These are phyloP conservation scores for Acanthosepion pharaonis DNA, from an alignment of 2,888 invertebrate genomes.

Conservation along the genomic window DNA sequence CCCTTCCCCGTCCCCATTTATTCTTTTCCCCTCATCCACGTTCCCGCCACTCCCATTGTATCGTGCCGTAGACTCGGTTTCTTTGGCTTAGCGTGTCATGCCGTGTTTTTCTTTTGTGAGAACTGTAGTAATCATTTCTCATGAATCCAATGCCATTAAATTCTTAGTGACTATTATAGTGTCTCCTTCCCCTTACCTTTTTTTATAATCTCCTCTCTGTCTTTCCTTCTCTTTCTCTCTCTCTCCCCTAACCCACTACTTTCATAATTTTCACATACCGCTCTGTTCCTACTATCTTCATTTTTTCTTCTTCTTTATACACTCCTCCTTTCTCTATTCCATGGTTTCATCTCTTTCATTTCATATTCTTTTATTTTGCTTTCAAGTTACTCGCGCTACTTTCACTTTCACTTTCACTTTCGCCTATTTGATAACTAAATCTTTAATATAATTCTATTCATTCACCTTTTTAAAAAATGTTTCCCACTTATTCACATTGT, in stretches of 20 bases:
- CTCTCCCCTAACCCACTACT: not conserved
- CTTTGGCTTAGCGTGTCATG: constrained; percentile 33
- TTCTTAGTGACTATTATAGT: not conserved
- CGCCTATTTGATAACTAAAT: not conserved
- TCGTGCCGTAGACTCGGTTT: constrained; percentile 33
- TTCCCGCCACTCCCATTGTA: not conserved
- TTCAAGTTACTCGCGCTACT: not conserved
- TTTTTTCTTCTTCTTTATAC: not conserved
- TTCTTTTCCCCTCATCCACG: not conserved
- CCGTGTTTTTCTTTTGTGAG: not conserved
- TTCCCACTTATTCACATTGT: constrained; percentile 22
- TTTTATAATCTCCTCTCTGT: not conserved
- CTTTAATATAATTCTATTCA: not conserved
- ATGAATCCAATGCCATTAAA: not conserved
- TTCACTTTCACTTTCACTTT: not conserved
- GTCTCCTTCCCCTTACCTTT: not conserved
- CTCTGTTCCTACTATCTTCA: not conserved
- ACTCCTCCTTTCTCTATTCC: not conserved
- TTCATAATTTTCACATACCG: not conserved
- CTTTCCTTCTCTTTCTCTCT: not conserved
- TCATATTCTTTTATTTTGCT: not conserved
- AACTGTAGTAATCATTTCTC: not conserved
- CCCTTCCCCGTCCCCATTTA: not conserved
- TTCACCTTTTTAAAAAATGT: not conserved
- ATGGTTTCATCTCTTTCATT: not conserved